These are phyloP conservation scores for Poeciliopsis paucimaculata DNA, from an alignment of 2,797 vertebrate species.

Conservation along the genomic window DNA sequence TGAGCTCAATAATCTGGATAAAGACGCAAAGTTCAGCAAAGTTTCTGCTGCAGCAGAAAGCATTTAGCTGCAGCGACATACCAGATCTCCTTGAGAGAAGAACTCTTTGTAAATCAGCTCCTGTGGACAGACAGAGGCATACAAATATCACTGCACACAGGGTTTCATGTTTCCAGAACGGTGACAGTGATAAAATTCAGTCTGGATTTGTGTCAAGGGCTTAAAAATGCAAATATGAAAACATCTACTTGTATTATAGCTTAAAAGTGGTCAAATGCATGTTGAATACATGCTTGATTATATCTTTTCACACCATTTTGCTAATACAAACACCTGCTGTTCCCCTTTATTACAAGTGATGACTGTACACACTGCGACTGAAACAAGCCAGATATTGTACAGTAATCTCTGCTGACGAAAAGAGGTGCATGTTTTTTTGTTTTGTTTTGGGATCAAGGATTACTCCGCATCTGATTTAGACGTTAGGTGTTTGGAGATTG, in stretches of 20 bases:
- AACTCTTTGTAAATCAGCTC: constrained; percentile 99
- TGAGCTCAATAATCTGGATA: constrained; percentile 22
- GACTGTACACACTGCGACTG: constrained; percentile 3
- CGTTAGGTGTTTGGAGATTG: constrained; percentile 55
- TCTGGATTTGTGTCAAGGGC: not conserved
- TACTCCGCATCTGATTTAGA: constrained; percentile 50
- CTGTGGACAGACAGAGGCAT: constrained; percentile 74
- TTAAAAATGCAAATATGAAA: not conserved
- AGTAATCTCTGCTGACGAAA: constrained; percentile 8
- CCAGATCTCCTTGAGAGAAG: constrained; percentile 99
- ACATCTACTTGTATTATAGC: not conserved
- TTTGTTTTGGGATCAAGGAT: constrained; percentile 34
- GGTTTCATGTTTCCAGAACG: constrained; percentile 8
- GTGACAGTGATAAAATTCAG: not conserved
- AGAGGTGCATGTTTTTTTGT: constrained; percentile 29
- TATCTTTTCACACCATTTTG: not conserved
- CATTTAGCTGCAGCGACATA: constrained; percentile 75
- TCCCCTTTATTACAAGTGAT: not conserved
- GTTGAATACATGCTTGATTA: not conserved
- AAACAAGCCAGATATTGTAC: constrained; percentile 10
- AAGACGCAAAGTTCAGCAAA: constrained; percentile 24
- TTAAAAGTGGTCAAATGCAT: not conserved
- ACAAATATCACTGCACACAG: constrained; percentile 21
- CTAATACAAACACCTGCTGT: not conserved
- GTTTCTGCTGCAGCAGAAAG: constrained; percentile 22